Evolutionary conservation across 2,113 vertebrate species (phyloP).

Genomic region (Climacteris rufus): DNA sequence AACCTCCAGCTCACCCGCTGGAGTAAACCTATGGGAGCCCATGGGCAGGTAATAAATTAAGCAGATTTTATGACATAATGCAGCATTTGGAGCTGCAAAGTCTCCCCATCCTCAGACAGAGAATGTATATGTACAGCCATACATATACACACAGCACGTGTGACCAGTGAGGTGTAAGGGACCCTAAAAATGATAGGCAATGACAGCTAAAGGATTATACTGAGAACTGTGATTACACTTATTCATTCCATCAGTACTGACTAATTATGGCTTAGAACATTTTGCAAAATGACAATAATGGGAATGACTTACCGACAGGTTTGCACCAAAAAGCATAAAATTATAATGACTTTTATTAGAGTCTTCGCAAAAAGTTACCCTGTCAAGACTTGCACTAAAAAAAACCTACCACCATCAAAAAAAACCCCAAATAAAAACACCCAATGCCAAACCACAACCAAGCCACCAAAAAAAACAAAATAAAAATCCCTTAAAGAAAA

Average conservation of each 20-base stretch:
- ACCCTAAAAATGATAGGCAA: neutral
- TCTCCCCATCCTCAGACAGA: neutral
- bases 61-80: neutral
- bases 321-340: neutral
- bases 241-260: neutral
- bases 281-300: constrained; percentile 54
- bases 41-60: neutral
- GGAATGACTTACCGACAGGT: constrained; percentile 56
- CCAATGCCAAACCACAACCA: neutral
- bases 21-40: neutral
- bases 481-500: neutral
- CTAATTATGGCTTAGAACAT: neutral
- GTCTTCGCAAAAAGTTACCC: neutral
- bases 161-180: neutral
- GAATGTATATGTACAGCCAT: neutral
- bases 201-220: neutral
- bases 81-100: neutral
- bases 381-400: neutral
- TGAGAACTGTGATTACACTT: neutral
- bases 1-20: neutral
- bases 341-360: neutral
- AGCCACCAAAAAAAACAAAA: neutral
- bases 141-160: neutral
- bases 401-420: neutral
- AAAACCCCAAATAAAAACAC: neutral